Evolutionary conservation across 2,797 vertebrate species (phyloP), one percentile per base, ranked within the genome.

Genomic region (Glossophaga mutica): DNA sequence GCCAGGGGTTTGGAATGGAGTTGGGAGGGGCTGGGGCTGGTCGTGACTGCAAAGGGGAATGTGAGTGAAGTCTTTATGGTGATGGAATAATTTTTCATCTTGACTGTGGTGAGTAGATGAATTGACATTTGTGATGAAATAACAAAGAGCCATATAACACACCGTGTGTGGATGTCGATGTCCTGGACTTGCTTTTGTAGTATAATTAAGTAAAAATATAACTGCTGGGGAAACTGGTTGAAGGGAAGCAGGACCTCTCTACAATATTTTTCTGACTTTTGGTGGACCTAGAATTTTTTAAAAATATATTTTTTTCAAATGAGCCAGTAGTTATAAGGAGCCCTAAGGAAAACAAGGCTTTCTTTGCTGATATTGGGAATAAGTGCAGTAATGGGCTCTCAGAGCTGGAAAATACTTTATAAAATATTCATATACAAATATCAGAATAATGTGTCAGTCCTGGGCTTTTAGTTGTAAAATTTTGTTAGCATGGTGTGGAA

Each of bases 241-340:
- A 90, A 70, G 10, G 26, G 15, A 29, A 81, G 34, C 83, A 52
- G 65, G 65, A 32, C 24, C 24, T 85, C 59, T 67, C 24, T 19
- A 50, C 19, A 50, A 29, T 83, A 67, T 87, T 87, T 94, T 87
- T 77, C 44, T 2, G 44, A 29, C n/a, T 82, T 92, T 42, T 7
- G 90, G 4, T 85, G 19, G 65, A 70, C 89, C 57, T 92, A 22
- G 82, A 90, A 76, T 93, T 91, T 87, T 91, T 93, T 74, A 6
- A 52, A 62, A 86, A 73, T n/a, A 32, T 12, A 71, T 90, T 32
- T 34, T 44, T 74, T 59, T 14, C 42, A 94, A 95, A 67, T 77
- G 32, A 82, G 10, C 19, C 21, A 73, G 14, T 55, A 71, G 22
- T 90, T 71, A 74, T 15, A 82, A 74, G 22, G 46, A 34, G 24